Conservation (phyloP, 2,888 invertebrate genomes). For the Leptopilina myrica region DNA sequence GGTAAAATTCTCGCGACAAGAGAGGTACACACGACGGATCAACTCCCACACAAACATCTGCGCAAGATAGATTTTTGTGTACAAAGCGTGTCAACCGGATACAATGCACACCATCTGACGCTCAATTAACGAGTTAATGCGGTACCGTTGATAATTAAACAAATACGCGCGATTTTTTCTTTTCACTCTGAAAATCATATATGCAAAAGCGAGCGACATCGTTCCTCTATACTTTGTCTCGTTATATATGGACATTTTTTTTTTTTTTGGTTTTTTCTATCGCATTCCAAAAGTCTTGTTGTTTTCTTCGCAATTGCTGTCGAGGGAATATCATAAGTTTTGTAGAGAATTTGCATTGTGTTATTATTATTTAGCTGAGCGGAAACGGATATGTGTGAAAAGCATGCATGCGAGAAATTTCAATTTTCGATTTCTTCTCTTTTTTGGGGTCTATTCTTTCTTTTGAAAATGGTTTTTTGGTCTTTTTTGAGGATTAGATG, state of each 20-base stretch:
- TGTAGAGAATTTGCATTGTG: slow-evolving; percentile 63
- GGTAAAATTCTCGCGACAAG: slow-evolving; percentile 58
- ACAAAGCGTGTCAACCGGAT: slow-evolving; percentile 74
- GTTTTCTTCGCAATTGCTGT: too few relatives aligned
- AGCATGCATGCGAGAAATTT: slow-evolving; percentile 1
- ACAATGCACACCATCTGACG: slow-evolving; percentile 75
- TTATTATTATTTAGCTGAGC: slow-evolving; percentile 67
- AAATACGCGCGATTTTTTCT: slow-evolving; percentile 67
- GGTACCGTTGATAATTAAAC: slow-evolving; percentile 75
- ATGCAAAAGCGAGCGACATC: not conserved
- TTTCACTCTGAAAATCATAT: slow-evolving; percentile 22
- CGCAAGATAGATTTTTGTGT: slow-evolving; percentile 51
- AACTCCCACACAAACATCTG: slow-evolving; percentile 65
- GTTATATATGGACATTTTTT: slow-evolving; percentile 45
- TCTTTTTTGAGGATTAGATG: too few relatives aligned
- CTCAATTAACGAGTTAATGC: slow-evolving; percentile 77
- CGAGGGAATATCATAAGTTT: slow-evolving; percentile 23
- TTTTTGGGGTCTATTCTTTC: not conserved
- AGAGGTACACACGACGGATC: slow-evolving; percentile 56
- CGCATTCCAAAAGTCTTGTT: slow-evolving; percentile 55
- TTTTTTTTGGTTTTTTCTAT: slow-evolving; percentile 47
- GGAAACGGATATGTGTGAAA: slow-evolving; percentile 76
- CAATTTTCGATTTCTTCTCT: not conserved
- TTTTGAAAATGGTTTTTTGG: not conserved
- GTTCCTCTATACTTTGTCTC: slow-evolving; percentile 36